These are phyloP conservation scores for Bombycilla garrulus DNA, from an alignment of 2,113 vertebrate genomes.

Conservation along the genomic window DNA sequence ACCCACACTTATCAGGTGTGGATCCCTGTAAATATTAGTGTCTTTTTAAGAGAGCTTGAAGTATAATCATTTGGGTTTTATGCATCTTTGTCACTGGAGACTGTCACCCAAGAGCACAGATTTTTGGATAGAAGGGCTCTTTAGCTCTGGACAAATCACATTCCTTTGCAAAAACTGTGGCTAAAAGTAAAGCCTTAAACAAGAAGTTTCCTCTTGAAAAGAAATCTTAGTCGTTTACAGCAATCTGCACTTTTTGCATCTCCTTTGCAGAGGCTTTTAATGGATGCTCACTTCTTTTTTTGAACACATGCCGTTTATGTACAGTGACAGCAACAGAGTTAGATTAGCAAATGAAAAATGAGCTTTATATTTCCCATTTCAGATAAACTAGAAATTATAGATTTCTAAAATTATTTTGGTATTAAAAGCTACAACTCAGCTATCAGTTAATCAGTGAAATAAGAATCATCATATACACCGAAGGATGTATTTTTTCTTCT, in stretches of 20 bases:
- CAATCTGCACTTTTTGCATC: not conserved
- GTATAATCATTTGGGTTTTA: not conserved
- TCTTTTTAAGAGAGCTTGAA: not conserved
- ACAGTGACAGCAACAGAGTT: not conserved
- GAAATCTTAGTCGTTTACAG: not conserved
- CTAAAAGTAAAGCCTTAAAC: not conserved
- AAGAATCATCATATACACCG: not conserved
- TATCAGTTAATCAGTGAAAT: slow-evolving; percentile 45
- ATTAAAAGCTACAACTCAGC: not conserved
- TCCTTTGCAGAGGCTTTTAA: not conserved
- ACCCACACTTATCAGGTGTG: not conserved
- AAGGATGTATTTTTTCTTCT: not conserved
- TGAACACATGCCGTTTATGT: not conserved
- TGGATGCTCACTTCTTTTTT: not conserved
- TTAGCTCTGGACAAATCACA: not conserved
- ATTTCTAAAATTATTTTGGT: not conserved
- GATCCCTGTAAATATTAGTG: not conserved
- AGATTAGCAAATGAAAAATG: slow-evolving; percentile 29
- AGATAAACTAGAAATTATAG: slow-evolving; percentile 3
- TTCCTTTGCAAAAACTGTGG: not conserved
- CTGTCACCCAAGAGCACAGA: not conserved
- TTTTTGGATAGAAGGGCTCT: not conserved
- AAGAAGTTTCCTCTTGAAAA: not conserved
- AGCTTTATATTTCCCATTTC: slow-evolving; percentile 16
- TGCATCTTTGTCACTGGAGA: not conserved